Percentiles rank a stretch among this genome's conserved stretches.
Conservation (phyloP, 2,113 vertebrate species). For the Platichthys stellatus region DNA sequence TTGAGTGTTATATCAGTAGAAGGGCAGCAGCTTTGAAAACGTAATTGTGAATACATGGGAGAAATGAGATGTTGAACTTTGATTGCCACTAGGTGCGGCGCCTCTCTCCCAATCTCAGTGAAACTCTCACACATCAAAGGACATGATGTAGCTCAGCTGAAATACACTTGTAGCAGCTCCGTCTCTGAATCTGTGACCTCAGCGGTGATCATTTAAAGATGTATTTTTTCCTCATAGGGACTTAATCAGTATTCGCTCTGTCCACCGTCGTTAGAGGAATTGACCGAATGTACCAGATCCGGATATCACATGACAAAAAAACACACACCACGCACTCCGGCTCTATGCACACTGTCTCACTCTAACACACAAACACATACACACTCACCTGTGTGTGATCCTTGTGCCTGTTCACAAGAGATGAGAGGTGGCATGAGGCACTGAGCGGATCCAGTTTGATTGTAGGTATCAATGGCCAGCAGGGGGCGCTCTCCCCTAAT, state of each 20-base stretch:
- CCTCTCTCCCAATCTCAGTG: slow-evolving; percentile 7
- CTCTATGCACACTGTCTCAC: neutral
- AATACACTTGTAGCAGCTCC: slow-evolving; percentile 6
- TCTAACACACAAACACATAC: slow-evolving; percentile 2
- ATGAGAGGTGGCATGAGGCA: slow-evolving; percentile 20
- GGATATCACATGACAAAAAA: neutral
- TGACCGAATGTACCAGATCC: neutral
- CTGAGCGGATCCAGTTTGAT: neutral
- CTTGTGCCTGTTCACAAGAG: slow-evolving; percentile 27
- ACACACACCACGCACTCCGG: neutral
- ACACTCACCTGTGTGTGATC: slow-evolving; percentile 44
- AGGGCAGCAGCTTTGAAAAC: slow-evolving; percentile 48
- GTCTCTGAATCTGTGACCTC: slow-evolving; percentile 44
- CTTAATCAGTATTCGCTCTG: neutral
- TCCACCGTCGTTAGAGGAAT: neutral
- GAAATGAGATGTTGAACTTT: slow-evolving; percentile 51
- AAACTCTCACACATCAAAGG: slow-evolving; percentile 54
- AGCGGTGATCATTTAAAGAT: slow-evolving; percentile 37
- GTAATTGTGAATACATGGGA: slow-evolving; percentile 14
- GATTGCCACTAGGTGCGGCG: slow-evolving; percentile 42
- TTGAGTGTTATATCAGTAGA: slow-evolving; percentile 37
- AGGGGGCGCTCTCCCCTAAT: slow-evolving; percentile 62
- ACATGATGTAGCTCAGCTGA: slow-evolving; percentile 48
- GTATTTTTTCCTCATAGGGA: slow-evolving; percentile 15
- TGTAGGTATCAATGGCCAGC: slow-evolving; percentile 21